phyloP scores from a whole-genome alignment of 2,797 vertebrate species.

The Acestrorhynchus altus region DNA sequence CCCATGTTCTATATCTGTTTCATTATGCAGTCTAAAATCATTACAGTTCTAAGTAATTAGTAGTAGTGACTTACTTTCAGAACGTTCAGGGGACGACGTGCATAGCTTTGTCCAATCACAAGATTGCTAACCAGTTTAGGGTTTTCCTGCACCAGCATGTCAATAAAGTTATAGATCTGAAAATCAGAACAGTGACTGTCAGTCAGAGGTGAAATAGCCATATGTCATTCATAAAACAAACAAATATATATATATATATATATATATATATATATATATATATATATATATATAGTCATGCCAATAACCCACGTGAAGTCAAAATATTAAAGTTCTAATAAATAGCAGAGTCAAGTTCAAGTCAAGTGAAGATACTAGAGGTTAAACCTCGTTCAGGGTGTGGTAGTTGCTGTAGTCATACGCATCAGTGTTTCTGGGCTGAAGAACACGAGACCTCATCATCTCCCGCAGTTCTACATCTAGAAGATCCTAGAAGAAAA shows the following conservation, averaged over 20 bases:
- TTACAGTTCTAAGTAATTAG: too few species aligned
- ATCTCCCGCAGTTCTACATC: slow-evolving; percentile 81
- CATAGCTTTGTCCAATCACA: slow-evolving; percentile 84
- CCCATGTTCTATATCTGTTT: background rate
- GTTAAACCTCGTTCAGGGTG: slow-evolving; percentile 79
- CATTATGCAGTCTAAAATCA: background rate
- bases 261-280: too few species aligned
- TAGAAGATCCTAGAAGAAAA: slow-evolving; percentile 74
- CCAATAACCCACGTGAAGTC: too few species aligned
- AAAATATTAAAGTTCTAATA: too few species aligned
- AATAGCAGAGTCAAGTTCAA: too few species aligned
- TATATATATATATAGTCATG: too few species aligned
- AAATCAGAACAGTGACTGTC: slow-evolving; percentile 13
- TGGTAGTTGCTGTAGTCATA: slow-evolving; percentile 86
- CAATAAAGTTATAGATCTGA: slow-evolving; percentile 89
- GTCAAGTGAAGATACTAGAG: background rate
- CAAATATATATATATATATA: too few species aligned
- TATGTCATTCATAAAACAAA: too few species aligned
- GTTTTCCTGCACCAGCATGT: slow-evolving; percentile 87
- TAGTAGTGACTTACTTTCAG: slow-evolving; percentile 82
- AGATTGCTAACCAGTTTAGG: slow-evolving; percentile 87
- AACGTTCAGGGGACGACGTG: slow-evolving; percentile 85
- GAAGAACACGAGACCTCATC: slow-evolving; percentile 51
- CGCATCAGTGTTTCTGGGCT: slow-evolving; percentile 64
- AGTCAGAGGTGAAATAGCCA: background rate